These are phyloP conservation scores for Dysmachus trigonus DNA, from an alignment of 2,888 invertebrate genomes.

Conservation along the genomic window DNA sequence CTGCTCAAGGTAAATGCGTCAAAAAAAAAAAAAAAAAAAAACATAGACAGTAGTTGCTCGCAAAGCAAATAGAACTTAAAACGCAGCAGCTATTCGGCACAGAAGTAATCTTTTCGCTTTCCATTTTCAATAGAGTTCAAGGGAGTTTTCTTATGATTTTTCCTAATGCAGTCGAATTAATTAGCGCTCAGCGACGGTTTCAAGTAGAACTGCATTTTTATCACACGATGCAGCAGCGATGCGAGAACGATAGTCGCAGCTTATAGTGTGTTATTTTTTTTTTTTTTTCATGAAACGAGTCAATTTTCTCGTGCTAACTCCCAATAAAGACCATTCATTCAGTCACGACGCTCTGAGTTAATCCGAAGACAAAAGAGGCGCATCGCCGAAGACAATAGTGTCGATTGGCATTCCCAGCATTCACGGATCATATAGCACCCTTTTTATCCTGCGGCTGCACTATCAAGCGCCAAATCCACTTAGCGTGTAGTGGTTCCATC, in stretches of 20 bases:
- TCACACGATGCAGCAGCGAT: constrained; percentile 28
- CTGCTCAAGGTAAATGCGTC: neutral
- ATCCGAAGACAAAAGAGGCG: neutral
- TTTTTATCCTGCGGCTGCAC: neutral
- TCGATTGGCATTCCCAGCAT: neutral
- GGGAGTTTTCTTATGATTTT: constrained; percentile 30
- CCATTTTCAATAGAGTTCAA: constrained; percentile 29
- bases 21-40: neutral
- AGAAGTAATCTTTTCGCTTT: constrained; percentile 25
- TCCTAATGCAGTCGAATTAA: constrained; percentile 27
- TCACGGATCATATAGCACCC: constrained; percentile 1
- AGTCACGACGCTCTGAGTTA: constrained; percentile 15
- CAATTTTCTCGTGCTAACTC: constrained; percentile 5
- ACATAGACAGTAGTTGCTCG: neutral
- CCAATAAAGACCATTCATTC: constrained; percentile 2
- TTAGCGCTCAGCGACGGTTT: constrained; percentile 15
- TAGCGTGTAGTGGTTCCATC: neutral
- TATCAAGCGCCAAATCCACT: neutral
- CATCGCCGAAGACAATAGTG: neutral
- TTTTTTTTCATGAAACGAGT: constrained; percentile 27
- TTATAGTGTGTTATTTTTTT: neutral
- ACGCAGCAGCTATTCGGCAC: neutral
- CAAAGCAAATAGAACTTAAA: constrained; percentile 6
- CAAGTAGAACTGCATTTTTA: constrained; percentile 40
- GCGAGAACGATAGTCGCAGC: neutral